Percentiles rank a stretch among this genome's conserved stretches.
Evolutionary conservation across 23 tunicate genomes (phyloP).

Genomic region (Trididemnum miniatum): DNA sequence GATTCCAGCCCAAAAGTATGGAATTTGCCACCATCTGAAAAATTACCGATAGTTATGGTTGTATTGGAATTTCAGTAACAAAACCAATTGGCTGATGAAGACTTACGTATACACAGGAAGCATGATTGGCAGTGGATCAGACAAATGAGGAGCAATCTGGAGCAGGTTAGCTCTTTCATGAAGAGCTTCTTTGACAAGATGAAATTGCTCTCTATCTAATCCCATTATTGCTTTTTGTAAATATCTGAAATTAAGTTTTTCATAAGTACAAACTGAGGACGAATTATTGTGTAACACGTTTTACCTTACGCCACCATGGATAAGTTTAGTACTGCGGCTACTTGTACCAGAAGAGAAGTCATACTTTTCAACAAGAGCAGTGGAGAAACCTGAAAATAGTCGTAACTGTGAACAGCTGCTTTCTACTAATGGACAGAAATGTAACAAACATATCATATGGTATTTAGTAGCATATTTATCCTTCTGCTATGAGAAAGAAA

Average conservation of each 20-base stretch:
- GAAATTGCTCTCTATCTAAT: slow-evolving; percentile 73
- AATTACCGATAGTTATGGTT: too few species aligned
- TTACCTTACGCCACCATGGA: slow-evolving; percentile 98
- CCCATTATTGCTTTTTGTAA: slow-evolving; percentile 91
- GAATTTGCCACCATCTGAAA: slow-evolving; percentile 87
- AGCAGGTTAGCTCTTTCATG: slow-evolving; percentile 87
- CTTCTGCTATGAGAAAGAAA: too few species aligned
- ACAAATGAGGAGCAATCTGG: slow-evolving; percentile 86
- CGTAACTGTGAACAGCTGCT: too few species aligned
- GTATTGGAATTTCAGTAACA: too few species aligned
- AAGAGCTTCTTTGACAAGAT: slow-evolving; percentile 84
- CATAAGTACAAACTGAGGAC: too few species aligned
- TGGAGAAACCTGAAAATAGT: slow-evolving; percentile 47
- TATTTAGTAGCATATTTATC: too few species aligned
- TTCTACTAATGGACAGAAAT: too few species aligned
- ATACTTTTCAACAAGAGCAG: slow-evolving; percentile 93
- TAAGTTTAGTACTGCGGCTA: slow-evolving; percentile 91
- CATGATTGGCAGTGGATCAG: slow-evolving; percentile 93
- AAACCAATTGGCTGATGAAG: too few species aligned
- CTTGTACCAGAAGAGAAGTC: slow-evolving; percentile 96
- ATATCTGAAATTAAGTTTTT: slow-evolving; percentile 65
- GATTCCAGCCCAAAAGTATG: slow-evolving; percentile 94
- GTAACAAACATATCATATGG: too few species aligned
- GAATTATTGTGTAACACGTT: neutral
- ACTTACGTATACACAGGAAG: slow-evolving; percentile 94